Evolutionary conservation across 2,888 invertebrate genomes (phyloP).

Genomic region (Stomorhina lunata): DNA sequence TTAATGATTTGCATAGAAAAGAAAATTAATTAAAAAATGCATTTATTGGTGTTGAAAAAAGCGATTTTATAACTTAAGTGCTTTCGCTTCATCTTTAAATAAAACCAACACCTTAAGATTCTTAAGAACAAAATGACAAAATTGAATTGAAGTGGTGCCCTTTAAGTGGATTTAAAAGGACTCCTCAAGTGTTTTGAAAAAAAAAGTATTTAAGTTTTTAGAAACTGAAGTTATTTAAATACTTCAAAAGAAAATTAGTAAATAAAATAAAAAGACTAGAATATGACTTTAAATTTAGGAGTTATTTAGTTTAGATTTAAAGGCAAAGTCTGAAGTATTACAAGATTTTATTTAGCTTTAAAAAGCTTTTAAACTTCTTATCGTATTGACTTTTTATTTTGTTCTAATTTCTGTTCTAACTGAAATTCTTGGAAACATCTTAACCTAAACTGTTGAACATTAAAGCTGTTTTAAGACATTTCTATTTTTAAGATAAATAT

Average conservation of each 20-base stretch:
- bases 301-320: too few relatives aligned
- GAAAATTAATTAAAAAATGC: not conserved
- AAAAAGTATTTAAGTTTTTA: too few relatives aligned
- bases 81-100: not conserved
- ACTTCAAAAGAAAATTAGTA: too few relatives aligned
- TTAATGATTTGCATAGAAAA: slow-evolving; percentile 35
- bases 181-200: not conserved
- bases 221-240: too few relatives aligned
- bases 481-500: not conserved
- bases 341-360: too few relatives aligned
- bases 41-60: slow-evolving; percentile 40
- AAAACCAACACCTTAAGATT: not conserved
- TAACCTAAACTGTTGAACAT: not conserved
- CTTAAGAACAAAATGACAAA: too few relatives aligned
- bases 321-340: too few relatives aligned
- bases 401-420: not conserved
- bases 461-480: not conserved
- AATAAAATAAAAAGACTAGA: too few relatives aligned
- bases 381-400: not conserved
- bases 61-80: slow-evolving; percentile 23
- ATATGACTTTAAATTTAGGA: too few relatives aligned
- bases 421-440: not conserved
- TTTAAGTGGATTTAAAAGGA: not conserved
- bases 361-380: not conserved
- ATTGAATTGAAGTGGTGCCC: slow-evolving; percentile 19